Percentiles rank a stretch among this genome's conserved stretches.
These are phyloP conservation scores for Damaliscus lunatus DNA, from an alignment of 2,113 vertebrate genomes.

Conservation along the genomic window DNA sequence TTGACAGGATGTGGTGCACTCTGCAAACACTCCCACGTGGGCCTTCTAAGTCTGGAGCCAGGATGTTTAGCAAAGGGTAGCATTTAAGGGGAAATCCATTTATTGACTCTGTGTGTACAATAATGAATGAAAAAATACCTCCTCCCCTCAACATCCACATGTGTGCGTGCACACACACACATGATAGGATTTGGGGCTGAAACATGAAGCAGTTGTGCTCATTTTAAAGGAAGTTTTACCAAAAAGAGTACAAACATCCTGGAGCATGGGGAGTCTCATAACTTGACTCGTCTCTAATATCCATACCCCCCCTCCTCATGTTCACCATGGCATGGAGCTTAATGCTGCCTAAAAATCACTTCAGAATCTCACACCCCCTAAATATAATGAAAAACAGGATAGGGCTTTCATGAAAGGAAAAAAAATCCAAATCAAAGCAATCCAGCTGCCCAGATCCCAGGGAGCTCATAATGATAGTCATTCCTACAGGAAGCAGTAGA, in stretches of 20 bases:
- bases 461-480: conserved; percentile 81
- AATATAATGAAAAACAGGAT: conserved; percentile 59
- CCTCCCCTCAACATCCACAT: neutral
- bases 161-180: neutral
- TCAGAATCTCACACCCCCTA: conserved; percentile 17
- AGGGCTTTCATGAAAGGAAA: conserved; percentile 57
- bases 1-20: neutral
- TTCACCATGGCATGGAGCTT: neutral
- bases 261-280: neutral
- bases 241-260: neutral
- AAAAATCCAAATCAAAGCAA: conserved; percentile 78
- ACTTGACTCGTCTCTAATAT: neutral
- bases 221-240: neutral
- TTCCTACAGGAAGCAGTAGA: conserved; percentile 80
- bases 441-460: conserved; percentile 74
- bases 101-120: neutral
- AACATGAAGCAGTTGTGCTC: neutral
- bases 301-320: neutral
- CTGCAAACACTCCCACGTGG: neutral
- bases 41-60: neutral
- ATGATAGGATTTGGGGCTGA: neutral
- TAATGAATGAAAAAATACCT: neutral
- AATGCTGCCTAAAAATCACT: neutral
- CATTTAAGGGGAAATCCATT: neutral
- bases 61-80: neutral